phyloP scores from a whole-genome alignment of 2,113 vertebrate species.

The Rhea pennata region DNA sequence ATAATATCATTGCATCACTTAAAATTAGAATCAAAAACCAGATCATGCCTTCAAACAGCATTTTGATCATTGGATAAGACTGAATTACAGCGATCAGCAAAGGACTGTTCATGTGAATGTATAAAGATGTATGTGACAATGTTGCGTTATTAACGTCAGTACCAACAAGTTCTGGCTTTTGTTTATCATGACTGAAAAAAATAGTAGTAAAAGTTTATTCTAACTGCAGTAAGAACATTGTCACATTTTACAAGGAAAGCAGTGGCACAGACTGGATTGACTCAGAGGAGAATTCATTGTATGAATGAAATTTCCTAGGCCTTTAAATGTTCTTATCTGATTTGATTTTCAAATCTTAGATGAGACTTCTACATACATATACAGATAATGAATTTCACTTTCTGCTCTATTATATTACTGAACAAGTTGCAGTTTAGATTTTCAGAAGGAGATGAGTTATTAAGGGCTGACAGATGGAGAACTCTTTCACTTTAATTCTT shows the following conservation, averaged over 20 bases:
- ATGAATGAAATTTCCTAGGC: neutral
- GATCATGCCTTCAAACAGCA: neutral
- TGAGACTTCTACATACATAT: neutral
- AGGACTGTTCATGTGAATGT: neutral
- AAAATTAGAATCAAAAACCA: neutral
- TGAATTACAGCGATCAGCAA: neutral
- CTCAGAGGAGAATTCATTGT: neutral
- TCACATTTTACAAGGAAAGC: slow-evolving; percentile 6
- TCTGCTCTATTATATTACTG: neutral
- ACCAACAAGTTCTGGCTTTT: neutral
- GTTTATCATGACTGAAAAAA: neutral
- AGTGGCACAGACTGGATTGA: neutral
- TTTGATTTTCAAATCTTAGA: neutral
- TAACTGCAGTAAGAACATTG: neutral
- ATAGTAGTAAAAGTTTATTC: neutral
- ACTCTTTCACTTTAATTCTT: neutral
- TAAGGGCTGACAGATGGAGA: neutral
- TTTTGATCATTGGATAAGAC: neutral
- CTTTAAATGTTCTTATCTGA: neutral
- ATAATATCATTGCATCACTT: neutral
- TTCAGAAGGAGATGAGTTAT: neutral
- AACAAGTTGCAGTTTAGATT: neutral
- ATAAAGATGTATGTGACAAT: neutral
- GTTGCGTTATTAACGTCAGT: neutral
- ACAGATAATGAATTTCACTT: neutral